Evolutionary conservation across 2,113 vertebrate species (phyloP).

Genomic region (Apteryx mantelli): DNA sequence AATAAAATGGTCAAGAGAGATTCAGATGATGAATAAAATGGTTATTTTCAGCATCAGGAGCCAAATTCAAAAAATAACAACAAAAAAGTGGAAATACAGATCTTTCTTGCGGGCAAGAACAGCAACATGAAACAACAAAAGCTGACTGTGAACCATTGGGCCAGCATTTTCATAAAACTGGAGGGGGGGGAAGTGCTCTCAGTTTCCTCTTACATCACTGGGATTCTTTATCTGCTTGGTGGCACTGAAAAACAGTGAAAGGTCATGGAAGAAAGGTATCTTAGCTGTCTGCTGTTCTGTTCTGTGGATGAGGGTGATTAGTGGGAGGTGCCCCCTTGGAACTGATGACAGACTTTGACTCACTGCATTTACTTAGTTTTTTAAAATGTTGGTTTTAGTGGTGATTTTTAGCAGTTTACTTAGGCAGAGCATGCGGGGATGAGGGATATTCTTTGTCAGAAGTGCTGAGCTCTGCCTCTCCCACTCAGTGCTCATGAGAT

Average conservation of each 20-base stretch:
- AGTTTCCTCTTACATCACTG: background rate
- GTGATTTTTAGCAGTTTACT: background rate
- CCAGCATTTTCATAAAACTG: background rate
- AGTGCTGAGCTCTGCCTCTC: background rate
- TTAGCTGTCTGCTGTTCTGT: background rate
- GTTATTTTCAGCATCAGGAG: background rate
- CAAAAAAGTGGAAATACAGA: background rate
- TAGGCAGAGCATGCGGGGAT: background rate
- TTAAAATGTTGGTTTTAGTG: background rate
- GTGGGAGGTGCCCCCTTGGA: background rate
- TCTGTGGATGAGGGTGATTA: background rate
- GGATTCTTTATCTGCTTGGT: slow-evolving; percentile 38
- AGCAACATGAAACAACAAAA: background rate
- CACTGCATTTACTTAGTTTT: slow-evolving; percentile 3
- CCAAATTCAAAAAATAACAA: background rate
- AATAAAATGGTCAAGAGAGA: background rate
- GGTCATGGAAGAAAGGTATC: background rate
- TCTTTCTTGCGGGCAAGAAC: background rate
- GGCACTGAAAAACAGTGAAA: slow-evolving; percentile 24
- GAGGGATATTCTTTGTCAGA: background rate
- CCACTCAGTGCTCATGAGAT: background rate
- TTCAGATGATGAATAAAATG: background rate
- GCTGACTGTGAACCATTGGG: background rate
- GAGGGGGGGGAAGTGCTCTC: background rate
- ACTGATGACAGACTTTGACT: background rate